Evolutionary conservation across 2,888 invertebrate genomes (phyloP).

Genomic region (Tachina lurida): DNA sequence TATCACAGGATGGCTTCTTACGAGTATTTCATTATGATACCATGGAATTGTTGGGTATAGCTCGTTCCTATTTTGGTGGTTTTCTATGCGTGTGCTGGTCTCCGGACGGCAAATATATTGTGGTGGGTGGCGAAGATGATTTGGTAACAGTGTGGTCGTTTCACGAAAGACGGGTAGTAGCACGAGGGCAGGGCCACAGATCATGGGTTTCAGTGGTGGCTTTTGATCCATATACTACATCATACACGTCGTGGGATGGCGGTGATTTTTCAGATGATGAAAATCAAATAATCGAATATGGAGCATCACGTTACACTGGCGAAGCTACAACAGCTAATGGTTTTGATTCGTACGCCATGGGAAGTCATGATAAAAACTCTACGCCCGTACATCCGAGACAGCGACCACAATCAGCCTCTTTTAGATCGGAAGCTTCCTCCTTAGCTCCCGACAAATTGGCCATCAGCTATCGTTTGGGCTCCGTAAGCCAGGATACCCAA

Average conservation of each 20-base stretch:
- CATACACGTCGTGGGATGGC: constrained; percentile 86
- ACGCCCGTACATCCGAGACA: constrained; percentile 79
- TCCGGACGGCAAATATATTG: constrained; percentile 96
- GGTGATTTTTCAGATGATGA: constrained; percentile 86
- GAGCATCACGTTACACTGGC: constrained; percentile 64
- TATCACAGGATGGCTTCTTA: constrained; percentile 96
- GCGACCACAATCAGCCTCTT: constrained; percentile 81
- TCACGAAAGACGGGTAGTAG: constrained; percentile 95
- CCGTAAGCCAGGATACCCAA: constrained; percentile 98
- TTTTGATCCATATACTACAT: constrained; percentile 93
- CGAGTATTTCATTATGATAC: constrained; percentile 98
- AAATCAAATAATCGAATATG: constrained; percentile 82
- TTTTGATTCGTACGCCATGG: constrained; percentile 75
- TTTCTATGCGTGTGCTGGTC: constrained; percentile 99
- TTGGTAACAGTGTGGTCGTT: constrained; percentile 98
- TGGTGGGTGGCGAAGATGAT: constrained; percentile 99
- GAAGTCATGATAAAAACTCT: constrained; percentile 77
- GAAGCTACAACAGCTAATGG: constrained; percentile 76
- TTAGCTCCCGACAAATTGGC: constrained; percentile 83
- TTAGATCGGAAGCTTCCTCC: constrained; percentile 81
- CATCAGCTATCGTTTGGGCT: constrained; percentile 93
- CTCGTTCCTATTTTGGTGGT: constrained; percentile 98
- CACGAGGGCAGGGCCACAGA: constrained; percentile 98
- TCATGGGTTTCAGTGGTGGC: constrained; percentile 99
- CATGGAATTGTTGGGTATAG: constrained; percentile 97